These are phyloP conservation scores for Meganola albula DNA, from an alignment of 2,888 invertebrate genomes.

Conservation along the genomic window DNA sequence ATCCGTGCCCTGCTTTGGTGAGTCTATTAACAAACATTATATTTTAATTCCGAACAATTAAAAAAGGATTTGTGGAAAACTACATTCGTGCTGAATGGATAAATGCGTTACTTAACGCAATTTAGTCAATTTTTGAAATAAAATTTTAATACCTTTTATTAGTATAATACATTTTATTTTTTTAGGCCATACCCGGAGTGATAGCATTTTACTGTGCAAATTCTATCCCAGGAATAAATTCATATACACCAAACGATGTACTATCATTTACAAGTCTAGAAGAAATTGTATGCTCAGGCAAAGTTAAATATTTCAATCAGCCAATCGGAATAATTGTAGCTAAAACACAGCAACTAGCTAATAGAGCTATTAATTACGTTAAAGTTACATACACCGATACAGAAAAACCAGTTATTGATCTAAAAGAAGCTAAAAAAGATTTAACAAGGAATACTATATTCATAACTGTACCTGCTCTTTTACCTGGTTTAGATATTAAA, in stretches of 20 bases:
- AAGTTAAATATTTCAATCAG: conserved; percentile 44
- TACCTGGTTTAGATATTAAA: conserved; percentile 47
- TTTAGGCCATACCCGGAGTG: conserved; percentile 80
- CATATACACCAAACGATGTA: conserved; percentile 52
- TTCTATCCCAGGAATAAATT: conserved; percentile 82
- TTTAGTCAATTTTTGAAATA: background rate
- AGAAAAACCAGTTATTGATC: conserved; percentile 39
- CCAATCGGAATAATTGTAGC: conserved; percentile 75
- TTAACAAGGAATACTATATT: conserved; percentile 26
- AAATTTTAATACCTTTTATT: background rate
- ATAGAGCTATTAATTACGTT: conserved; percentile 75
- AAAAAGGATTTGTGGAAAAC: background rate
- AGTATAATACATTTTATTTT: conserved; percentile 35
- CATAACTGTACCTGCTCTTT: conserved; percentile 28
- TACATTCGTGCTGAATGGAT: too few relatives aligned
- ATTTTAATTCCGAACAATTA: background rate
- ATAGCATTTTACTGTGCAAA: conserved; percentile 78
- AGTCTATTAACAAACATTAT: too few relatives aligned
- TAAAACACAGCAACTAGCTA: conserved; percentile 66
- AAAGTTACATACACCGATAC: conserved; percentile 68
- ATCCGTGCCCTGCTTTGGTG: conserved; percentile 81
- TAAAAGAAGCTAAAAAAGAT: conserved; percentile 36
- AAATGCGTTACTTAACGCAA: too few relatives aligned
- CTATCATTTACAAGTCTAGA: conserved; percentile 38
- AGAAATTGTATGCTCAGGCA: conserved; percentile 53